Conservation (phyloP, 2,113 vertebrate genomes). For the Caretta caretta region DNA sequence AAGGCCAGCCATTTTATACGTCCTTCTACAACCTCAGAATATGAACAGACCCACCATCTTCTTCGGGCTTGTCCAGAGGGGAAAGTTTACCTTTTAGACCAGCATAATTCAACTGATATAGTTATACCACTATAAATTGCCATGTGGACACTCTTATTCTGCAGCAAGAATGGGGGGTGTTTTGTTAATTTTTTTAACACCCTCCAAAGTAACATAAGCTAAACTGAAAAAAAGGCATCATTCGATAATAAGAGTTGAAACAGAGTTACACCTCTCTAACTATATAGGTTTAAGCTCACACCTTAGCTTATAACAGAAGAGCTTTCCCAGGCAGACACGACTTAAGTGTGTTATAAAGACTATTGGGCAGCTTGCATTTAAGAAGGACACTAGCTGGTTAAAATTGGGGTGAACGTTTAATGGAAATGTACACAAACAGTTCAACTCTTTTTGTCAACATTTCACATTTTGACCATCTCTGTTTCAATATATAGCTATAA, state of each 20-base stretch:
- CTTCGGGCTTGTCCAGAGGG: not conserved
- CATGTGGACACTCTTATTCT: not conserved
- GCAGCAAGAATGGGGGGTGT: slow-evolving; percentile 9
- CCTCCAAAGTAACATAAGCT: slow-evolving; percentile 40
- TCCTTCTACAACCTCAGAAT: rapidly evolving
- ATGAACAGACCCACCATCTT: not conserved
- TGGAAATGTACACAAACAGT: not conserved
- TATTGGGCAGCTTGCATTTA: not conserved
- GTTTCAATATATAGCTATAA: rapidly evolving
- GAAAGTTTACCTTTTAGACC: slow-evolving; percentile 31
- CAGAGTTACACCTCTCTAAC: not conserved
- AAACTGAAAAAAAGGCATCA: slow-evolving; percentile 14
- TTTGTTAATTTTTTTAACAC: not conserved
- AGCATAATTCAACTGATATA: not conserved
- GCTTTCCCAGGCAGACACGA: not conserved
- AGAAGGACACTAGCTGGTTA: not conserved
- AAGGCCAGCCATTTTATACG: not conserved
- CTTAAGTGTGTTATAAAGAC: not conserved
- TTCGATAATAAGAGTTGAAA: slow-evolving; percentile 30
- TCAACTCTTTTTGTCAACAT: not conserved
- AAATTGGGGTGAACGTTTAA: not conserved
- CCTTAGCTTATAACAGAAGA: not conserved
- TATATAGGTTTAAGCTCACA: slow-evolving; percentile 10
- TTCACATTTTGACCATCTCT: not conserved
- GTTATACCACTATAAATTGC: not conserved